phyloP scores from a whole-genome alignment of 2,113 vertebrate genomes.

The Dasyprocta punctata region DNA sequence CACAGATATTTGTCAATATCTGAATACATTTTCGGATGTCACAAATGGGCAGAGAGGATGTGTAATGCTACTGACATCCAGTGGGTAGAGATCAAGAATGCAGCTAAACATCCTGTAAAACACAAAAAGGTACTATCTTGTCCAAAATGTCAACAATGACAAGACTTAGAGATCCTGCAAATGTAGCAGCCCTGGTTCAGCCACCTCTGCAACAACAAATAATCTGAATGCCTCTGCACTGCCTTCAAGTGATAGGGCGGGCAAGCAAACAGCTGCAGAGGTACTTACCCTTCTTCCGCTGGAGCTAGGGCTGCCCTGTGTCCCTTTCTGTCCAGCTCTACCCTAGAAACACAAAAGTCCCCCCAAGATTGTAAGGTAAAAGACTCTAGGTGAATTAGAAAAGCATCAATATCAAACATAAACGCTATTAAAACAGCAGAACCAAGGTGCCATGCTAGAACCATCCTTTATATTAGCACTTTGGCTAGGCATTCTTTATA shows the following conservation, averaged over 20 bases:
- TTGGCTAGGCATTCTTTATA: background rate
- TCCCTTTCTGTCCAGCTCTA: slow-evolving; percentile 61
- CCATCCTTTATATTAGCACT: background rate
- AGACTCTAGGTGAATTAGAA: background rate
- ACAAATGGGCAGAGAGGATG: background rate
- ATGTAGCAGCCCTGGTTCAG: background rate
- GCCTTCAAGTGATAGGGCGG: background rate
- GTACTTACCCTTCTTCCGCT: slow-evolving; percentile 69
- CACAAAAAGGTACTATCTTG: background rate
- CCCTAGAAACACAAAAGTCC: slow-evolving; percentile 60
- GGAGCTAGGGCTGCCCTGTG: slow-evolving; percentile 15
- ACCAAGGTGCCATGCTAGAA: background rate
- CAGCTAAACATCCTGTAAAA: background rate
- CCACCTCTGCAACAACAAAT: background rate
- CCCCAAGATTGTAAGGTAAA: background rate
- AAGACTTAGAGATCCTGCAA: background rate
- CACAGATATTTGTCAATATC: background rate
- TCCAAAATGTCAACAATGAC: background rate
- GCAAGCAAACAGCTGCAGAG: background rate
- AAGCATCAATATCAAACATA: background rate
- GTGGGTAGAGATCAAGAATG: background rate
- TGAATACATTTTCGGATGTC: background rate
- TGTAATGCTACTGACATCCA: background rate
- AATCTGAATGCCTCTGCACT: background rate
- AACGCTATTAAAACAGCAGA: background rate